A percentile compares a stretch with the other conserved stretches of the same genome.
Evolutionary conservation across 2,113 vertebrate genomes (phyloP).

Genomic region (Macroglossus sobrinus): DNA sequence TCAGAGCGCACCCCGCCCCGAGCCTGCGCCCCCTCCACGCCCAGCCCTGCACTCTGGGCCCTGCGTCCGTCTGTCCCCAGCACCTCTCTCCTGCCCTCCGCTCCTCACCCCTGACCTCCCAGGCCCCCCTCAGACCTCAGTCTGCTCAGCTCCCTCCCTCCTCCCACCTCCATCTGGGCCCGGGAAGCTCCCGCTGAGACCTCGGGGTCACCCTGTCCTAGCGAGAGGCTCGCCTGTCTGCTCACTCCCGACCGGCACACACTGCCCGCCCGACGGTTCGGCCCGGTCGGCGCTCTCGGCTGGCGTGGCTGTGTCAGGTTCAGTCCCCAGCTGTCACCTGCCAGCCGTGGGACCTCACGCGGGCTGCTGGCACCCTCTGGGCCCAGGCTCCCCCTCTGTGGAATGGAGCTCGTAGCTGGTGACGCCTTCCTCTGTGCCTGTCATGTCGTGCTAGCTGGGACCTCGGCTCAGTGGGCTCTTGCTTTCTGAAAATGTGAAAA

Average conservation of each 20-base stretch:
- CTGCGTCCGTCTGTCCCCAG: fast-evolving
- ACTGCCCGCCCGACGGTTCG: fast-evolving
- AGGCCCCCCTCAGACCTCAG: neutral
- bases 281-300: fast-evolving
- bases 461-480: fast-evolving
- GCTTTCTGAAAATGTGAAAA: neutral
- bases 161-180: neutral
- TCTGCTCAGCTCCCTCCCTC: too few relatives aligned
- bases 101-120: neutral
- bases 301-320: neutral
- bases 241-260: fast-evolving
- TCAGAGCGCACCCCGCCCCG: neutral
- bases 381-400: neutral
- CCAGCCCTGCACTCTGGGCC: neutral
- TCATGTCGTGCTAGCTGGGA: fast-evolving
- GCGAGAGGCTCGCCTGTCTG: neutral
- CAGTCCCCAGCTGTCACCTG: neutral
- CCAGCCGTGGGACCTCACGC: neutral
- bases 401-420: fast-evolving
- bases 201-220: neutral
- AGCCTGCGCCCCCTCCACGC: neutral
- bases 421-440: fast-evolving
- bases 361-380: neutral
- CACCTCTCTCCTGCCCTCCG: neutral
- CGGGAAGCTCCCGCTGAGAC: neutral